Base-by-base conservation (phyloP, 2,113 vertebrate species). In the Gopherus evgoodei region DNA sequence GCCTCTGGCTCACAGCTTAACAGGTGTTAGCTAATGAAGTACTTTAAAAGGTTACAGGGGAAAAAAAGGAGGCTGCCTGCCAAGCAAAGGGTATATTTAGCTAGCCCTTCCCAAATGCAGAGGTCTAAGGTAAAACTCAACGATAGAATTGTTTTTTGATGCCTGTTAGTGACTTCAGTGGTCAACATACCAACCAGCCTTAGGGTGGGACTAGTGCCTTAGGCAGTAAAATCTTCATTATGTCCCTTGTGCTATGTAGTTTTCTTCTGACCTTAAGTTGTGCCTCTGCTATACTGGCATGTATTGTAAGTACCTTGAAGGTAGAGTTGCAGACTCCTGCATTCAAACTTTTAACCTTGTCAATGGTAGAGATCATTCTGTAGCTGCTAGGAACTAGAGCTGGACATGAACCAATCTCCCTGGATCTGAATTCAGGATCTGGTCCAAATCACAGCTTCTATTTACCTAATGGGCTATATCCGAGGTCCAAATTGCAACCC, bases 1-100 rank as follows among this genome's bases (percentile, higher is more conserved):
- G 93, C 95, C 95, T 91, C 94, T 88, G 93, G 95, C 94, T 96
- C 93, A 95, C 85, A 95, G 94, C 27, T 89, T 94, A 91, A 79
- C 42, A 91, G 84, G 35, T 78, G 62, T 90, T 92, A 91, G 25
- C 90, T 86, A 96, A 96, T 91, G 83, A 92, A 94, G 78, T 86
- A 69, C 89, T 93, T 89, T 92, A 92, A 92, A 90, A 4, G 14
- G 21, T 79, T 91, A 95, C 96, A 96, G 82, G 59, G 35, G 52
- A 2, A 8, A 1, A 1, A 21, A 31, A 57, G 52, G 83, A 65
- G 89, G 83, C 76, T 94, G 69, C 11, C 59, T 49, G 38, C 89
- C 52, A 85, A 84, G 85, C 16, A n/a, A 12, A 10, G 31, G 81
- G 52, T 57, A 35, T 83, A 79, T 65, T 47, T 78, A 78, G 75